These are phyloP conservation scores for Hydraecia micacea DNA, from an alignment of 2,888 invertebrate genomes.

Conservation along the genomic window DNA sequence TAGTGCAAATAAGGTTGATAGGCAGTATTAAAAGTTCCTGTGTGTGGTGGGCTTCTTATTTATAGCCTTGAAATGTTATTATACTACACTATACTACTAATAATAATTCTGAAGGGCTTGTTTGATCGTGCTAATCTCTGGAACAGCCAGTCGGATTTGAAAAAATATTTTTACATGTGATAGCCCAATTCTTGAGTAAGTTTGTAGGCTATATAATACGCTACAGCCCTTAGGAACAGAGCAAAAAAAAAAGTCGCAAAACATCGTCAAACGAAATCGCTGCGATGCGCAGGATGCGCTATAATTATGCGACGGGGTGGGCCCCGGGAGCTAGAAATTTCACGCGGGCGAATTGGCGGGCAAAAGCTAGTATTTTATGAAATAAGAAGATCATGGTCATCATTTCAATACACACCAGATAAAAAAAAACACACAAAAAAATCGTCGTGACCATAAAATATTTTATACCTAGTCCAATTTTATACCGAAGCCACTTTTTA, in stretches of 20 bases:
- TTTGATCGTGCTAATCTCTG: background rate
- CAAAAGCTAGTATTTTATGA: background rate
- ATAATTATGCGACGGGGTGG: background rate
- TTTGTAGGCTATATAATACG: background rate
- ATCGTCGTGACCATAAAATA: background rate
- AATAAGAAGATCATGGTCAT: too few species aligned
- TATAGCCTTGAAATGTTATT: background rate
- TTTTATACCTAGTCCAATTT: background rate
- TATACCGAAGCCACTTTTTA: constrained; percentile 22
- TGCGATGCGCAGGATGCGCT: too few species aligned
- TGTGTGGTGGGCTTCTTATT: background rate
- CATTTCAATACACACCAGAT: background rate
- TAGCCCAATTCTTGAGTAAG: background rate
- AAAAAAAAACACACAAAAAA: background rate
- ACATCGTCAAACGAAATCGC: background rate
- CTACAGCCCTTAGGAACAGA: background rate
- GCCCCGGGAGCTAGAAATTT: background rate
- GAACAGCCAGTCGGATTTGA: background rate
- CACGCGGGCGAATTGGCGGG: background rate
- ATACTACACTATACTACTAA: too few species aligned
- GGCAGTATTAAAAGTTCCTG: background rate
- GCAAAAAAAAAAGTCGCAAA: background rate
- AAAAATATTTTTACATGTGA: too few species aligned
- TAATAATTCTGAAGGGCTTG: background rate
- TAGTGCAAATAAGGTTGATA: too few species aligned